Evolutionary conservation across 1,140 invertebrate genomes (phyloP).

Genomic region (Neuroterus valhalla): DNA sequence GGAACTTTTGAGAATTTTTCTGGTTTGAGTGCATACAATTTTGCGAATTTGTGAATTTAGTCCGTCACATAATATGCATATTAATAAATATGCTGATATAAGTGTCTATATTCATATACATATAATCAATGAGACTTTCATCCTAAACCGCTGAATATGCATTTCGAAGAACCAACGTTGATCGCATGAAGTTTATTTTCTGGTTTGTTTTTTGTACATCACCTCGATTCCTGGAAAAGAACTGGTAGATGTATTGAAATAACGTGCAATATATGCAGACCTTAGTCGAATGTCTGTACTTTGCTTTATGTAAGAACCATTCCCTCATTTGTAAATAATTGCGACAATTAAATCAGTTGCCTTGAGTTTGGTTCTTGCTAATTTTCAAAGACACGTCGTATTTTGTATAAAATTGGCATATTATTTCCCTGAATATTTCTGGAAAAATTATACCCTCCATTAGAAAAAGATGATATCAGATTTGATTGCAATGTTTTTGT

Average conservation of each 20-base stretch:
- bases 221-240: background rate
- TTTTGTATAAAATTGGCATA: no score
- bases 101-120: background rate
- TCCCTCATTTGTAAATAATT: constrained; percentile 20
- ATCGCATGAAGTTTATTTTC: background rate
- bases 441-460: no score
- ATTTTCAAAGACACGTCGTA: no score
- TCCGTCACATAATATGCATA: no score
- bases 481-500: no score
- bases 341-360: background rate
- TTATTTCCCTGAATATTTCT: no score
- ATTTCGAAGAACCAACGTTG: background rate
- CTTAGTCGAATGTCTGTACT: background rate
- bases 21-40: no score
- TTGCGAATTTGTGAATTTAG: no score
- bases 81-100: no score
- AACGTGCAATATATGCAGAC: background rate
- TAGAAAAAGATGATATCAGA: no score
- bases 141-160: background rate
- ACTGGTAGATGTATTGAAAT: constrained; percentile 1
- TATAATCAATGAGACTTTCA: background rate
- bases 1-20: no score
- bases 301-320: background rate
- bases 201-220: no score
- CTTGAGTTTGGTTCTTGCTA: background rate